phyloP scores from a whole-genome alignment of 2,888 invertebrate genomes.

The Arctia plantaginis region DNA sequence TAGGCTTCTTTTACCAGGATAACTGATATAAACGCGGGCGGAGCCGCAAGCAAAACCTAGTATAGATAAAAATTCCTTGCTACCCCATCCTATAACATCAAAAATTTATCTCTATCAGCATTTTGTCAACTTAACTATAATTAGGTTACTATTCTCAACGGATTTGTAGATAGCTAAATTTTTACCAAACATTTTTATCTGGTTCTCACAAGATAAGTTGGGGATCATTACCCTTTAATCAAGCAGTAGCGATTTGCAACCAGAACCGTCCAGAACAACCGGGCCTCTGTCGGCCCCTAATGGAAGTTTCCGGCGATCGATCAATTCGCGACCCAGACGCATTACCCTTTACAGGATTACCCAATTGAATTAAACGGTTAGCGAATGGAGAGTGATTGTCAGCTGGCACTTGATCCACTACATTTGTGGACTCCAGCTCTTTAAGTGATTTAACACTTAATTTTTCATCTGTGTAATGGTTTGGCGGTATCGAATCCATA shows the following conservation, averaged over 20 bases:
- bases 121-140: too few species aligned
- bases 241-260: neutral
- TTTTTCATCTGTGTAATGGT: neutral
- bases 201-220: constrained; percentile 29
- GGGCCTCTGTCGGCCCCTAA: constrained; percentile 53
- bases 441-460: constrained; percentile 33
- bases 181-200: constrained; percentile 37
- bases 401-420: constrained; percentile 60
- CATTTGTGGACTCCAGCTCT: constrained; percentile 42
- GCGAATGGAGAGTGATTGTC: constrained; percentile 61
- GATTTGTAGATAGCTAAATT: constrained; percentile 24
- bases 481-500: constrained; percentile 6
- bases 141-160: neutral
- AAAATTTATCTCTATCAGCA: too few species aligned
- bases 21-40: too few species aligned
- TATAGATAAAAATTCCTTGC: too few species aligned
- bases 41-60: too few species aligned
- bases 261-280: neutral
- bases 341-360: constrained; percentile 61
- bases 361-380: constrained; percentile 75
- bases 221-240: constrained; percentile 26
- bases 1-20: too few species aligned
- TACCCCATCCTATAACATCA: too few species aligned
- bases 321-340: constrained; percentile 72
- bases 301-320: constrained; percentile 76